Evolutionary conservation across 2,797 vertebrate genomes (phyloP).

Genomic region (Phoeniculus purpureus): DNA sequence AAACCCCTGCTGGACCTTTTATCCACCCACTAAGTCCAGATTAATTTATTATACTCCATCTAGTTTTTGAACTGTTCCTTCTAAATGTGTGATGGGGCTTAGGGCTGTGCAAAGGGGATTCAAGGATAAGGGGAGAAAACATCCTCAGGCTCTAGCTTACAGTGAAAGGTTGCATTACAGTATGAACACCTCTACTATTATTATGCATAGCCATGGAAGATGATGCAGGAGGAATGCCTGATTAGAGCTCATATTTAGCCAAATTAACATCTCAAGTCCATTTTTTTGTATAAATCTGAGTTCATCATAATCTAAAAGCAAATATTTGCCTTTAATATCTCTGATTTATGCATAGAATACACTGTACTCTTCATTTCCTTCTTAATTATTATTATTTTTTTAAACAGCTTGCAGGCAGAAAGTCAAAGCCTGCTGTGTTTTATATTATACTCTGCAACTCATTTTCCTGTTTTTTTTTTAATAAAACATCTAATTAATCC

Average conservation of each 20-base stretch:
- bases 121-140: constrained; percentile 67
- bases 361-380: constrained; percentile 74
- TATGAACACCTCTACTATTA: constrained; percentile 50
- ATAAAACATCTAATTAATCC: constrained; percentile 80
- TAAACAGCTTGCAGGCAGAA: constrained; percentile 78
- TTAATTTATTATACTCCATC: constrained; percentile 65
- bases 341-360: constrained; percentile 78
- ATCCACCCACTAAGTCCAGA: constrained; percentile 71
- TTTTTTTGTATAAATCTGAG: constrained; percentile 65
- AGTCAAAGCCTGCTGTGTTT: constrained; percentile 81
- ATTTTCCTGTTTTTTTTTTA: constrained; percentile 69
- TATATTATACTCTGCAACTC: constrained; percentile 75
- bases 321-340: constrained; percentile 77
- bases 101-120: constrained; percentile 64
- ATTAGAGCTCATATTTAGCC: constrained; percentile 73
- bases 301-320: constrained; percentile 73
- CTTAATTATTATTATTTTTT: constrained; percentile 80
- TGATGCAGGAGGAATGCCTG: constrained; percentile 53
- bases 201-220: constrained; percentile 60
- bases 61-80: constrained; percentile 52
- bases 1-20: constrained; percentile 69
- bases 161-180: constrained; percentile 61
- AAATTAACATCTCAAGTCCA: constrained; percentile 72
- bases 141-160: constrained; percentile 58
- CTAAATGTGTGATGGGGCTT: constrained; percentile 54